phyloP scores from a whole-genome alignment of 1,140 invertebrate species.

The Planococcus citri region DNA sequence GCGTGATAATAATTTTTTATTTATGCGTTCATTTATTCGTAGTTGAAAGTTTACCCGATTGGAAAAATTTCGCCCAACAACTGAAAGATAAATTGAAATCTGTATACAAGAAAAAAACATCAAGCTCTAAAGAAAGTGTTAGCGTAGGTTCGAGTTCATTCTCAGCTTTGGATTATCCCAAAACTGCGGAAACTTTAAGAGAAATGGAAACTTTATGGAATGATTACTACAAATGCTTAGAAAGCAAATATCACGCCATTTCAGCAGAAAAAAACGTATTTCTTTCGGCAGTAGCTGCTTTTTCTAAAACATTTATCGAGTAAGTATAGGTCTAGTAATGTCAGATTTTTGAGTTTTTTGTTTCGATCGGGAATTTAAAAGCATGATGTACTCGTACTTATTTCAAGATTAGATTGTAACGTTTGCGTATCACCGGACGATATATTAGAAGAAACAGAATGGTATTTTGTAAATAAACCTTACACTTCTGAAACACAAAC shows the following conservation, averaged over 20 bases:
- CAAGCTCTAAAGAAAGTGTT: too few species aligned
- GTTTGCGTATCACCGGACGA: slow-evolving; percentile 2
- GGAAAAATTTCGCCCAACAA: too few species aligned
- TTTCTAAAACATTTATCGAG: background rate
- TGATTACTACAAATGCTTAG: background rate
- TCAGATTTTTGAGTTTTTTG: background rate
- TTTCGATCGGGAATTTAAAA: background rate
- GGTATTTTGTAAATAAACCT: background rate
- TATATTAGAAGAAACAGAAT: background rate
- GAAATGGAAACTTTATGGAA: too few species aligned
- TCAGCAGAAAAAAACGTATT: background rate
- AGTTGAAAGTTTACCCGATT: too few species aligned
- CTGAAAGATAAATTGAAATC: too few species aligned
- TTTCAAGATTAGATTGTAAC: background rate
- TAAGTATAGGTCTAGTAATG: background rate
- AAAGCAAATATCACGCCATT: background rate
- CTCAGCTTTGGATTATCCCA: too few species aligned
- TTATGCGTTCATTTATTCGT: too few species aligned
- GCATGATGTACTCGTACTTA: background rate
- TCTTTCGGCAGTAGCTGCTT: background rate
- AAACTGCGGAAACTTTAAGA: too few species aligned
- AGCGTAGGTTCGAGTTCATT: too few species aligned
- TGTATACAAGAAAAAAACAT: too few species aligned
- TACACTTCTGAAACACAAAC: background rate
- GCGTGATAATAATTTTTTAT: too few species aligned